A percentile compares a stretch with the other conserved stretches of the same genome.
Conservation (phyloP, 53 echinoderm and acorn worm species). For the Paracentrotus lividus region DNA sequence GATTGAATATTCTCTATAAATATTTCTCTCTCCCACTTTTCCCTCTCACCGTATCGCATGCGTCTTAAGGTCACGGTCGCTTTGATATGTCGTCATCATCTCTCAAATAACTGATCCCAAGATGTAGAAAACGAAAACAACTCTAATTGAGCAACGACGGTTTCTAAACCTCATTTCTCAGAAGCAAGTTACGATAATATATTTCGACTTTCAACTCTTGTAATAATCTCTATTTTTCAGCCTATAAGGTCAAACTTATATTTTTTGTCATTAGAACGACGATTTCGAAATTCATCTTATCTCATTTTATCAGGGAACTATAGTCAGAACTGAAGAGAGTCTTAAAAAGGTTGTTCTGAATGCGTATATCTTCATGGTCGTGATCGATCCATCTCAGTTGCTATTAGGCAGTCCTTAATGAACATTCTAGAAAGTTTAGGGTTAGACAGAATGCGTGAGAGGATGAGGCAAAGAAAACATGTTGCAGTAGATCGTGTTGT, state of each 20-base stretch:
- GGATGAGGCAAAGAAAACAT: too few relatives aligned
- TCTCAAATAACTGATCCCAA: neutral
- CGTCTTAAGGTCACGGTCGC: slow-evolving; percentile 10
- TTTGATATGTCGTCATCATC: neutral
- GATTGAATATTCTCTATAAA: slow-evolving; percentile 14
- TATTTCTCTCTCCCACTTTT: neutral
- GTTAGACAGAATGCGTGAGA: too few relatives aligned
- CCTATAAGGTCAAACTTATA: too few relatives aligned
- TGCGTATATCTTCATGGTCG: neutral
- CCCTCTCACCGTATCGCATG: neutral
- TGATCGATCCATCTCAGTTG: too few relatives aligned
- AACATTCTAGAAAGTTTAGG: too few relatives aligned
- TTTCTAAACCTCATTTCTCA: neutral
- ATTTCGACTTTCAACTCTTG: neutral
- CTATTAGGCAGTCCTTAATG: too few relatives aligned
- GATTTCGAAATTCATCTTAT: too few relatives aligned
- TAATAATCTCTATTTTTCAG: too few relatives aligned
- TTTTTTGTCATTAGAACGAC: too few relatives aligned
- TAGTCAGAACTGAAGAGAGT: neutral
- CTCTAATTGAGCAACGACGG: slow-evolving; percentile 3
- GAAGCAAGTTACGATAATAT: neutral
- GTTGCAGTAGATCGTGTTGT: too few relatives aligned
- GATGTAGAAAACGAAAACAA: neutral
- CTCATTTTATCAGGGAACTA: neutral
- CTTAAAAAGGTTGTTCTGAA: neutral